Base-by-base conservation (phyloP, 2,797 vertebrate genomes). In the Tenualosa ilisha region DNA sequence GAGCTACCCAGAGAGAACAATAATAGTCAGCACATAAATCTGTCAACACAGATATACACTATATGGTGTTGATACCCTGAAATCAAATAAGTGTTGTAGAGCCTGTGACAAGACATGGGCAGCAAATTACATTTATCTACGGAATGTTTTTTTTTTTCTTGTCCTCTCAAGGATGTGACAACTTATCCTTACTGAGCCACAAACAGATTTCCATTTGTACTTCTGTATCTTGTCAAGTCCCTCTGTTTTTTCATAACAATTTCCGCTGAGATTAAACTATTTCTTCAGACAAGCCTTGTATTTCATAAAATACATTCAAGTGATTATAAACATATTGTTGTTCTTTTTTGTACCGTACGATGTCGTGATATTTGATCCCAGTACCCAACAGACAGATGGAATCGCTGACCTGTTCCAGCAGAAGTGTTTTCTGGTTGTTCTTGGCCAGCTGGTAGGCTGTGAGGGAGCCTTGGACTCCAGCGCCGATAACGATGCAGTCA, bases 391-490 rank as follows among this genome's bases (percentile, higher is more conserved):
- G 12, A 15, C 24, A 37, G 65, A 72, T 0, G 31, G 4, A 12
- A 75, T 13, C 3, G 68, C 82, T 13, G 95, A 96, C 95, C 95
- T 96, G 96, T 81, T 96, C 96, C 91, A 96, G 92, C 37, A 96
- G 88, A 7, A 96, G 92, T 0, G 94, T 94, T 84, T 86, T 88
- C 91, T 85, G 92, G 24, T 84, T 72, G 0, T 86, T 87, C 89
- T 93, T 93, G 40, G 92, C 93, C 87, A 96, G 91, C 87, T 96
- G 94, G 86, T 95, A 95, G 0, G 94, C 92, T 17, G 68, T 75
- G 68, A 40, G 40, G 68, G 8, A 75, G 68, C 0, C 20, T 20
- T 50, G 15, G 51, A 31, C 85, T 54, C 50, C 53, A 20, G 12
- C 50, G 59, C 72, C 53, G 68, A 84, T 82, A 82, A 96, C 91